These are phyloP conservation scores for Pampusana beccarii DNA, from an alignment of 2,113 vertebrate genomes.

Conservation along the genomic window DNA sequence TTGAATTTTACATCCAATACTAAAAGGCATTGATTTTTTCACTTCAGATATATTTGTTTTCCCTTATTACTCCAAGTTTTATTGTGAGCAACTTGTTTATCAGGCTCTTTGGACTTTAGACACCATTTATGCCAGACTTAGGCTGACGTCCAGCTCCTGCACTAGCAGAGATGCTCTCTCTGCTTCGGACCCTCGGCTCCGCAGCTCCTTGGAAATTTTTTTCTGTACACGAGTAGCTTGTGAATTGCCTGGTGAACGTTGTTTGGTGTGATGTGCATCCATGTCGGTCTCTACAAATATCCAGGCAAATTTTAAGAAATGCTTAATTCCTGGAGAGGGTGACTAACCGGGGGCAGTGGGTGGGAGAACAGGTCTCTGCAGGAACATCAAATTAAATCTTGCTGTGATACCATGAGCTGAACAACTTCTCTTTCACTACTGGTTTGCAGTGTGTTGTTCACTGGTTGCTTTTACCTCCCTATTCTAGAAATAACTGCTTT, in stretches of 20 bases:
- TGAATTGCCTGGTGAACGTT: not conserved
- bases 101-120: not conserved
- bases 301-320: not conserved
- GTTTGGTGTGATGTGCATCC: not conserved
- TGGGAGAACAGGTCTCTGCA: not conserved
- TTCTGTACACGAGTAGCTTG: not conserved
- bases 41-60: not conserved
- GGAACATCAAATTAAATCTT: not conserved
- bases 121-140: not conserved
- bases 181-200: not conserved
- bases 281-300: rapidly evolving
- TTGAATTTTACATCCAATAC: not conserved
- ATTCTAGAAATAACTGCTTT: not conserved
- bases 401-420: not conserved
- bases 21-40: not conserved
- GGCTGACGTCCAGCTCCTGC: not conserved
- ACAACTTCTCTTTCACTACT: not conserved
- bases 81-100: not conserved
- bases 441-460: not conserved
- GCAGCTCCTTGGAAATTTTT: not conserved
- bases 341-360: not conserved
- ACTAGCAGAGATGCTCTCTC: not conserved
- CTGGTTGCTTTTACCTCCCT: not conserved
- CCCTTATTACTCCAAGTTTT: not conserved
- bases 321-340: not conserved